These are phyloP conservation scores for Pimephales promelas DNA, from an alignment of 2,113 vertebrate genomes.

Conservation along the genomic window DNA sequence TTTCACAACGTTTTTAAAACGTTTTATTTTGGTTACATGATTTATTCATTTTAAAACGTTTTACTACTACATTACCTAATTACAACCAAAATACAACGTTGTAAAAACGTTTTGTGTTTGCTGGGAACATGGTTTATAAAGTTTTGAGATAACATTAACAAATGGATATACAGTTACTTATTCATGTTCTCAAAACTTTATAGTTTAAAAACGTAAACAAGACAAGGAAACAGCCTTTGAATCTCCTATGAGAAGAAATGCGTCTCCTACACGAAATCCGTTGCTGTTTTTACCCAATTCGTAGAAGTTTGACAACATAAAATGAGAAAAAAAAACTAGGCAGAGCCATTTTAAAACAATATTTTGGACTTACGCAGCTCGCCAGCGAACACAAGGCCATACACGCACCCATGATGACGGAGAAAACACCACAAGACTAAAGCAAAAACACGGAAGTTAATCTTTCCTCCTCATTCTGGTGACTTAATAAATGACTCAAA, in stretches of 20 bases:
- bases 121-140: too few species aligned
- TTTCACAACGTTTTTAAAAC: too few species aligned
- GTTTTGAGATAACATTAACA: too few species aligned
- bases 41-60: too few species aligned
- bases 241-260: too few species aligned
- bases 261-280: neutral
- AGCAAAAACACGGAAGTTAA: constrained; percentile 14
- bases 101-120: too few species aligned
- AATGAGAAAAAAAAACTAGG: neutral
- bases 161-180: too few species aligned
- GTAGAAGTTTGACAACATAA: neutral
- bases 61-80: too few species aligned
- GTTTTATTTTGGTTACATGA: too few species aligned
- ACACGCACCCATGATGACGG: constrained; percentile 86
- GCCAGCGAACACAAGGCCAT: constrained; percentile 90
- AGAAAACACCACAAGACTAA: neutral
- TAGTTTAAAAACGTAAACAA: neutral
- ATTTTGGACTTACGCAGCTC: constrained; percentile 87
- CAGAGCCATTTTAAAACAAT: neutral
- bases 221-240: neutral
- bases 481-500: neutral
- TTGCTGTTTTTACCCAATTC: neutral
- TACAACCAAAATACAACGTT: too few species aligned
- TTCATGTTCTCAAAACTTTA: too few species aligned
- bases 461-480: neutral